Evolutionary conservation across 2,888 invertebrate species (phyloP).

Genomic region (Eupsilia transversa): DNA sequence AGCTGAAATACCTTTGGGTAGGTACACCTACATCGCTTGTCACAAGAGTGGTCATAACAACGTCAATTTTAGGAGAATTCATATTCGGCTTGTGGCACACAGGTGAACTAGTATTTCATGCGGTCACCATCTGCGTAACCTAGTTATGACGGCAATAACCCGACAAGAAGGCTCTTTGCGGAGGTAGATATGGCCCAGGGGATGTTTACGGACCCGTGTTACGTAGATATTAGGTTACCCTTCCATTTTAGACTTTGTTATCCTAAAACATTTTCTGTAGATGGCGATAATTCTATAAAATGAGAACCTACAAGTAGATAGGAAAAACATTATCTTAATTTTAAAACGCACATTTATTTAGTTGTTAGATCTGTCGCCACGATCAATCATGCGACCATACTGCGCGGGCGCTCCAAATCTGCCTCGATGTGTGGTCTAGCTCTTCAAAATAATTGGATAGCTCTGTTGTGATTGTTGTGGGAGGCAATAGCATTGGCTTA

Average conservation of each 20-base stretch:
- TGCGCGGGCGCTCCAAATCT: constrained; percentile 35
- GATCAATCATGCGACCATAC: constrained; percentile 48
- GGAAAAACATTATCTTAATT: constrained; percentile 12
- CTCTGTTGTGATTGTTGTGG: constrained; percentile 3
- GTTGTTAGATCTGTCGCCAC: constrained; percentile 40
- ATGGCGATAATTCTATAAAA: constrained; percentile 9
- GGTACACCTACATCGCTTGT: background rate
- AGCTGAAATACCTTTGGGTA: background rate
- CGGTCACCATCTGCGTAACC: constrained; percentile 52
- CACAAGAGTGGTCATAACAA: constrained; percentile 3
- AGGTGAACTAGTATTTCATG: constrained; percentile 33
- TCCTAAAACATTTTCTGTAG: constrained; percentile 19
- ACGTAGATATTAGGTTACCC: constrained; percentile 27
- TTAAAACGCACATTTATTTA: constrained; percentile 21
- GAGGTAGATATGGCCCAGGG: constrained; percentile 31
- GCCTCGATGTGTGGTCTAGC: constrained; percentile 60
- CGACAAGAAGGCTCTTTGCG: constrained; percentile 6
- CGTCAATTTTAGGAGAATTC: constrained; percentile 20
- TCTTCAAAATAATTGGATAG: constrained; percentile 25
- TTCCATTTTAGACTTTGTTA: constrained; percentile 36
- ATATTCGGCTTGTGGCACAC: constrained; percentile 8
- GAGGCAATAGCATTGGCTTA: background rate
- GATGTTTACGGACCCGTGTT: constrained; percentile 31
- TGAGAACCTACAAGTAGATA: background rate
- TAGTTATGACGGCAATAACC: constrained; percentile 44